A percentile compares a stretch with the other conserved stretches of the same genome.
Conservation (phyloP, 2,888 invertebrate genomes). For the Spodoptera littoralis region DNA sequence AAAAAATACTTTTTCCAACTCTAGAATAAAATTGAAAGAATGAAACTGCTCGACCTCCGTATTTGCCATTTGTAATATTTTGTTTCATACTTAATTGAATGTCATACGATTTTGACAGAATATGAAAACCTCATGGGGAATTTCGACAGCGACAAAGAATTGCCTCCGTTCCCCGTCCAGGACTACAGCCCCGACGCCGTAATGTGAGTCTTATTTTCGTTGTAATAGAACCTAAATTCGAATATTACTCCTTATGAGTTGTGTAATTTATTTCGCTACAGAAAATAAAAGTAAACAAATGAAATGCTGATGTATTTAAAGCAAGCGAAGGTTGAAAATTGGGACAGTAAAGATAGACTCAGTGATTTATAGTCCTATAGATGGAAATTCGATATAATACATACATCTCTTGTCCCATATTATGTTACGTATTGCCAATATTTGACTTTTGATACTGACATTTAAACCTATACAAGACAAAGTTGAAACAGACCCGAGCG, state of each 20-base stretch:
- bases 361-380: too few species aligned
- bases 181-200: slow-evolving; percentile 85
- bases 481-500: too few species aligned
- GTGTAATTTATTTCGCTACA: slow-evolving; percentile 9
- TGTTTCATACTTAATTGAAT: slow-evolving; percentile 20
- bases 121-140: slow-evolving; percentile 72
- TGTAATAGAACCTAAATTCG: slow-evolving; percentile 7
- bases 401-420: too few species aligned
- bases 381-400: too few species aligned
- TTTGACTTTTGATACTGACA: too few species aligned
- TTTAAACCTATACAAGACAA: too few species aligned
- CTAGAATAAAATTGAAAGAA: too few species aligned
- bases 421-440: too few species aligned
- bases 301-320: slow-evolving; percentile 33
- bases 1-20: too few species aligned
- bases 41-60: too few species aligned
- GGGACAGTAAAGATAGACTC: not conserved
- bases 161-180: slow-evolving; percentile 91
- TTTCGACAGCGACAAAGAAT: slow-evolving; percentile 89
- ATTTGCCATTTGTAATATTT: not conserved
- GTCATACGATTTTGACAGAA: slow-evolving; percentile 62
- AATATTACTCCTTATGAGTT: not conserved
- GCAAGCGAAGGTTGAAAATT: slow-evolving; percentile 13
- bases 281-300: slow-evolving; percentile 32
- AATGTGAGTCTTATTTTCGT: slow-evolving; percentile 69